Evolutionary conservation across 2,888 invertebrate species (phyloP).

Genomic region (Drosophila fulvimacula): DNA sequence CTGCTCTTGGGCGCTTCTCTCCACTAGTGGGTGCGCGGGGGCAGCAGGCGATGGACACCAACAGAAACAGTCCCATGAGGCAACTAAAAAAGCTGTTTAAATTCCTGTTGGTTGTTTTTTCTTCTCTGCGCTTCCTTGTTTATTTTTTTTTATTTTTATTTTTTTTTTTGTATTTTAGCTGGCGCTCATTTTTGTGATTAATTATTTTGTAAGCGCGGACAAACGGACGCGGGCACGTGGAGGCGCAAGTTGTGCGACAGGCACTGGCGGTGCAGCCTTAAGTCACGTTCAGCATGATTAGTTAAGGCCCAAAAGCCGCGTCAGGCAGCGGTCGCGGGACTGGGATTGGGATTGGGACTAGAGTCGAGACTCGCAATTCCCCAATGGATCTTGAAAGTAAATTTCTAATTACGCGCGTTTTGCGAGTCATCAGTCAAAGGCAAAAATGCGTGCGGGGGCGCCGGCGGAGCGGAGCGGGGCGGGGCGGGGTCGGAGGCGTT

Average conservation of each 20-base stretch:
- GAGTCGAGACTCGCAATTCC: conserved; percentile 59
- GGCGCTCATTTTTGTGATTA: conserved; percentile 77
- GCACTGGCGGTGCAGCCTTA: conserved; percentile 55
- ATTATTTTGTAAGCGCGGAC: conserved; percentile 75
- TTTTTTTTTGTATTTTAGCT: conserved; percentile 28
- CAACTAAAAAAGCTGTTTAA: conserved; percentile 80
- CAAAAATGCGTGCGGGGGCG: conserved; percentile 35
- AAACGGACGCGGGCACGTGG: conserved; percentile 6
- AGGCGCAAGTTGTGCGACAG: conserved; percentile 18
- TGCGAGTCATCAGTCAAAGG: conserved; percentile 81
- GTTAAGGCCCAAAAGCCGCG: conserved; percentile 73
- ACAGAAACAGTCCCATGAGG: conserved; percentile 71
- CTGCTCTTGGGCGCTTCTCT: conserved; percentile 18
- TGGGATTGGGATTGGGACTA: conserved; percentile 39
- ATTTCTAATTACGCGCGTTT: conserved; percentile 80
- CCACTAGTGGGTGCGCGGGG: conserved; percentile 14
- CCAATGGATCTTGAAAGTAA: conserved; percentile 81
- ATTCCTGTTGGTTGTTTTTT: conserved; percentile 58
- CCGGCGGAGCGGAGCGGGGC: no score
- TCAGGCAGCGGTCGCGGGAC: conserved; percentile 64
- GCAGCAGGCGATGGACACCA: conserved; percentile 22
- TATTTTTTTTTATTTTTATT: conserved; percentile 27
- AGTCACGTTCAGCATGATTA: conserved; percentile 82
- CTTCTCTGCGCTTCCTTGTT: conserved; percentile 14
- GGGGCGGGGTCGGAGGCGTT: conserved; percentile 10